Evolutionary conservation across 2,797 vertebrate species (phyloP).

Genomic region (Sandelia bainsii): DNA sequence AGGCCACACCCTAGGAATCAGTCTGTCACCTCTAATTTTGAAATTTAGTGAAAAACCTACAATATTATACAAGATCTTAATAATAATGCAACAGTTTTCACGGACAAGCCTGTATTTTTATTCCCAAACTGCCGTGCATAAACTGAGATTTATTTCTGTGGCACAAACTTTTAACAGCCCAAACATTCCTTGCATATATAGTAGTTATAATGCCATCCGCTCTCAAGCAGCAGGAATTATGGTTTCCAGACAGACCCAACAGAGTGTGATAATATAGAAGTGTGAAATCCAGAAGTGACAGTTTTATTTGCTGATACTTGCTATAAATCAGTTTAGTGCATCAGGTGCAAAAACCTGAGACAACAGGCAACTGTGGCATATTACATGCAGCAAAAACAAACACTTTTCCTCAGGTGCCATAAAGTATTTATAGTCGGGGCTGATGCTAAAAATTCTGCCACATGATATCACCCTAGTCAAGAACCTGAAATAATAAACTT

Average conservation of each 20-base stretch:
- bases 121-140: background rate
- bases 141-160: constrained; percentile 24
- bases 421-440: background rate
- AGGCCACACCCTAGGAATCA: constrained; percentile 57
- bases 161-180: constrained; percentile 9
- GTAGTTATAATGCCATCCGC: background rate
- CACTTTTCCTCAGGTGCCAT: constrained; percentile 1
- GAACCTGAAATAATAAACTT: background rate
- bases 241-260: constrained; percentile 25
- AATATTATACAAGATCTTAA: constrained; percentile 3
- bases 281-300: constrained; percentile 29
- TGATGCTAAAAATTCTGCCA: background rate
- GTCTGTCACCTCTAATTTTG: constrained; percentile 72
- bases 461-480: background rate
- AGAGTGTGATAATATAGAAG: constrained; percentile 26
- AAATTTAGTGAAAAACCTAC: constrained; percentile 44
- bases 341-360: constrained; percentile 24
- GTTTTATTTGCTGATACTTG: constrained; percentile 40
- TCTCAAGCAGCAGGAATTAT: constrained; percentile 18
- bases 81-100: constrained; percentile 19
- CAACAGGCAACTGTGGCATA: background rate
- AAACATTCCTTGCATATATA: background rate
- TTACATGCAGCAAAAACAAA: constrained; percentile 18
- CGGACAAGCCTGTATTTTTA: background rate
- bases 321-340: constrained; percentile 46